Base-by-base conservation (phyloP, 64 coral and sea anemone species). In the Stichodactyla mertensii region DNA sequence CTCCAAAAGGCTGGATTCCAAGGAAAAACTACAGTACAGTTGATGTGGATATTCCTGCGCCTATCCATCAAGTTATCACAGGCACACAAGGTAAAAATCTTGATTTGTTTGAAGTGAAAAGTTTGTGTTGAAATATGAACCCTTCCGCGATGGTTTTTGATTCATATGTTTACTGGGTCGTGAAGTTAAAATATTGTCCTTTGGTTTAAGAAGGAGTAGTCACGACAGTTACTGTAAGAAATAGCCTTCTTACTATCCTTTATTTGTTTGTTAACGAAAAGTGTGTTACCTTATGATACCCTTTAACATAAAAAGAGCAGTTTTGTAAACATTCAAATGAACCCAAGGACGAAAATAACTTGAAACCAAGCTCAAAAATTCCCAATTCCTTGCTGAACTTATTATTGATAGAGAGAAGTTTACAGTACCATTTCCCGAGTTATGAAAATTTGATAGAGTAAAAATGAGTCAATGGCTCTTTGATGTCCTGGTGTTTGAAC, bases 1-100 rank as follows among this genome's bases (percentile, higher is more conserved):
- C 97, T 78, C 97, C 97, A 10, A 99, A 95, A 82, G 97, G 89
- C 78, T 99, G 97, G 97, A 59, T 95, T 64, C 89, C 97, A 55
- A 84, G 93, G 56, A 88, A 78, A 85, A 94, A 90, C 59, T 95
- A 99, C 79, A 84, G 92, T 27, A 83, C 85, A 10, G 86, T 94
- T 45, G 82, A 92, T 82, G 79, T 95, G 19, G 77, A 66, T 70
- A 95, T 99, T 12, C 97, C 97, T 55, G 97, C 97, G 2, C 97
- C 97, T 4, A 99, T 95, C 82, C 89, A 91, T 55, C 97, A 99
- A 86, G 92, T 99, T 87, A 87, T 99, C 55, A 92, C 93, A 52
- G 97, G 97, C 7, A 94, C 91, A 55, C 97, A 99, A 92, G 97
- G 97, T 93, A 53, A 64, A 89, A 74, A 74, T 74, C 24, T 74